Base-by-base conservation (phyloP, 92 coral and sea anemone genomes). In the Zoanthus gigantus region DNA sequence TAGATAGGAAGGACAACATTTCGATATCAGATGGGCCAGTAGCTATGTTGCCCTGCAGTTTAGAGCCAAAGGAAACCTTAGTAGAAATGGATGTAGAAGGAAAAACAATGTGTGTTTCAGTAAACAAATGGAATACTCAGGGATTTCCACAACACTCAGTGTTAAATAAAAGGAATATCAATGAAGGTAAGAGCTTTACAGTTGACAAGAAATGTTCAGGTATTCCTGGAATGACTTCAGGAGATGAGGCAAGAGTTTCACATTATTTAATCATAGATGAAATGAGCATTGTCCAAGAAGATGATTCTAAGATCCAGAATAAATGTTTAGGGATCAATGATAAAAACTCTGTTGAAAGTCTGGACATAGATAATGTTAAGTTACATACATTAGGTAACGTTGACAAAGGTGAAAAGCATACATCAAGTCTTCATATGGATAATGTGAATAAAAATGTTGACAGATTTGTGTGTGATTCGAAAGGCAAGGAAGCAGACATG, bases 41-140 rank as follows among this genome's bases (percentile, higher is more conserved):
- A 45, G 57, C 44, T 34, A 46, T 73, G 0, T 47, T 9, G 14
- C 18, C 29, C 47, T 42, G 47, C 7, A 54, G 23, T 3, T 65
- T 42, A 66, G 18, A 46, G 15, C 71, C 85, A 46, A n/a, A 37
- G 17, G 85, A 67, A 81, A 65, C 17, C 65, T 18, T 76, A 67
- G 23, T 5, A 30, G 61, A 81, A 81, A 16, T 11, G 23, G 17
- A 65, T 28, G 75, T 30, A 9, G 34, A 30, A 69, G 17, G 14
- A 30, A 34, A 29, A 11, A 11, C 7, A 9, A 10, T 4, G 12
- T 2, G 42, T 28, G 28, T 18, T 67, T 7, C 45, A 0, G 31
- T 15, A 30, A 30, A 32, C 6, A n/a, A 7, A 63, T 18, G 11
- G 17, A 28, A 23, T 31, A 63, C 69, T 63, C 31, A n/a, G 69